Base-by-base conservation (phyloP, 2,888 invertebrate genomes). In the Eledone cirrhosa region DNA sequence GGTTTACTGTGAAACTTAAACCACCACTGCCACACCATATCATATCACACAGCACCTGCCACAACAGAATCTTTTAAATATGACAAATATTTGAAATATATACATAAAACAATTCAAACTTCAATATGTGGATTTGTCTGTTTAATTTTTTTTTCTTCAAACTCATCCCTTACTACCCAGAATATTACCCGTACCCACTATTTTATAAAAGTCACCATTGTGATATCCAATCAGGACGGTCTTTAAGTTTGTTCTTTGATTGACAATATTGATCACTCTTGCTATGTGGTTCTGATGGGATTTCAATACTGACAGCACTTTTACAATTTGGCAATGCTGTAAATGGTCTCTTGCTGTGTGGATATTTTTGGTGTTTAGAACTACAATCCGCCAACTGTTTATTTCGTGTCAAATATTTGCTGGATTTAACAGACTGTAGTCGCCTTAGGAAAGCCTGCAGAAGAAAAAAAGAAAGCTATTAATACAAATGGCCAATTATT, bases 381-480 rank as follows among this genome's bases (percentile, higher is more conserved):
- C 86, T 82, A 80, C 86, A 87, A 2, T 86, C 84, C 27, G 29
- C 79, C 13, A 88, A 82, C 80, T 87, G 87, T 41, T 88, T 85
- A 19, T 83, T 80, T 16, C 85, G 80, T 22, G 86, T 84, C 82
- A 88, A 85, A 13, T 87, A 86, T 33, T 81, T 81, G 3, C 85
- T 84, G 19, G 88, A 83, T 41, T 82, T 83, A n/a, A 86, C 81
- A 24, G 82, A 82, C 79, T 88, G 85, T 31, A 88, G 81, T 22
- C 88, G 82, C 33, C 80, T 82, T 77, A 88, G 80, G 59, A 88
- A 83, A 78, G 85, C 83, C 88, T 88, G 85, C 48, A 84, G 81
- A 31, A 53, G 41, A 77, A 24, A 81, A 80, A 48, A 33, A 65
- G n/a, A 53, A 24, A 69, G 24, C n/a, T 69, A 69, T 24, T 63